Evolutionary conservation across 2,888 invertebrate genomes (phyloP).

Genomic region (Patella depressa): DNA sequence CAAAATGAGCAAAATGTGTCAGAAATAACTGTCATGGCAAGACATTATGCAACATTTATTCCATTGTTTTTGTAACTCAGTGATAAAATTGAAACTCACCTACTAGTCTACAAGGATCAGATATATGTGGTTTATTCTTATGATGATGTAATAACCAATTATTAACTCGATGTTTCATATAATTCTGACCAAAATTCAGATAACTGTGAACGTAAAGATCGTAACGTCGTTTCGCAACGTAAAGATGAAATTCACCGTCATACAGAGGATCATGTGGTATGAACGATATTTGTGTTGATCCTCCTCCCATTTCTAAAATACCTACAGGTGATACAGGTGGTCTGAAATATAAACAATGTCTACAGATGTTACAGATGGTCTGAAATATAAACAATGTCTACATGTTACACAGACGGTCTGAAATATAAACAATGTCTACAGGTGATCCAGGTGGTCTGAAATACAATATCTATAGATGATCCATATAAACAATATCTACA

Average conservation of each 20-base stretch:
- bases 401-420: no score
- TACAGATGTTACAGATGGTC: no score
- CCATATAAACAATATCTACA: conserved; percentile 67
- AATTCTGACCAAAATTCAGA: conserved; percentile 63
- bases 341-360: conserved; percentile 28
- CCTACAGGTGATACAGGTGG: conserved; percentile 65
- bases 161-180: conserved; percentile 51
- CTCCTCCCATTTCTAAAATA: conserved; percentile 75
- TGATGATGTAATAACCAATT: conserved; percentile 31
- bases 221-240: conserved; percentile 57
- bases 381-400: no score
- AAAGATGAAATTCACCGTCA: conserved; percentile 65
- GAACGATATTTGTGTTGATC: conserved; percentile 74
- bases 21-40: no score
- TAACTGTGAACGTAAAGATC: conserved; percentile 69
- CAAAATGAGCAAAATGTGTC: no score
- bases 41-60: no score
- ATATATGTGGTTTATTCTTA: conserved; percentile 22
- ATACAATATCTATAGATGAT: no score
- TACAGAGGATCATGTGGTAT: conserved; percentile 61
- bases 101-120: conserved; percentile 62
- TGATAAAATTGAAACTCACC: conserved; percentile 39
- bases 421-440: no score
- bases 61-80: no score
- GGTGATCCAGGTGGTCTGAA: no score